A percentile compares a stretch with the other conserved stretches of the same genome.
Conservation (phyloP, 2,888 invertebrate species). For the Laspeyria flexula region DNA sequence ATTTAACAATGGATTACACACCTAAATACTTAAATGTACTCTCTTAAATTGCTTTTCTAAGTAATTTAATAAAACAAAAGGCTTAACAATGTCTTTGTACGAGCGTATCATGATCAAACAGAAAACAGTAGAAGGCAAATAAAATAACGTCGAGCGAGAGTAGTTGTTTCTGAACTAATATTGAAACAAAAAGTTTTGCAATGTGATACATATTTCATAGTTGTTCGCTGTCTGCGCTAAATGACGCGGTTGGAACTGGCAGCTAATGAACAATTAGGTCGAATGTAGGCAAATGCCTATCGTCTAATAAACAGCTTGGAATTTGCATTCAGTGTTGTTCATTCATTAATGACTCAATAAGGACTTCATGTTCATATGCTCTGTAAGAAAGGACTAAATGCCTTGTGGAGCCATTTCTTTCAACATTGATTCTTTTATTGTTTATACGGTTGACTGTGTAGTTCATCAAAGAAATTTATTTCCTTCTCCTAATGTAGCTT, state of each 20-base stretch:
- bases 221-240: slow-evolving; percentile 40
- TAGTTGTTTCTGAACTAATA: slow-evolving; percentile 5
- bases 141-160: background rate
- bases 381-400: background rate
- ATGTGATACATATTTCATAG: slow-evolving; percentile 33
- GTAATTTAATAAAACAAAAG: slow-evolving; percentile 7
- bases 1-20: slow-evolving; percentile 40
- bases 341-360: slow-evolving; percentile 16
- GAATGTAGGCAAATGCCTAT: slow-evolving; percentile 41
- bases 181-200: slow-evolving; percentile 30
- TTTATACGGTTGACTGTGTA: slow-evolving; percentile 27
- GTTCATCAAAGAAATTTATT: slow-evolving; percentile 48
- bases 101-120: slow-evolving; percentile 1
- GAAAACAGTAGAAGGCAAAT: background rate
- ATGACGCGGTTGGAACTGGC: slow-evolving; percentile 42
- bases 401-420: slow-evolving; percentile 9
- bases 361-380: slow-evolving; percentile 1
- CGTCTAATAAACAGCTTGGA: slow-evolving; percentile 34
- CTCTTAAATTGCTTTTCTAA: slow-evolving; percentile 12
- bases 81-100: slow-evolving; percentile 2
- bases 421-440: slow-evolving; percentile 25
- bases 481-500: slow-evolving; percentile 38
- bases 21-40: slow-evolving; percentile 14
- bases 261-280: slow-evolving; percentile 48
- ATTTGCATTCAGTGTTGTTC: slow-evolving; percentile 18